Percentiles rank a stretch among this genome's conserved stretches.
Evolutionary conservation across 92 coral and sea anemone species (phyloP).

Genomic region (Palythoa caribaeorum): DNA sequence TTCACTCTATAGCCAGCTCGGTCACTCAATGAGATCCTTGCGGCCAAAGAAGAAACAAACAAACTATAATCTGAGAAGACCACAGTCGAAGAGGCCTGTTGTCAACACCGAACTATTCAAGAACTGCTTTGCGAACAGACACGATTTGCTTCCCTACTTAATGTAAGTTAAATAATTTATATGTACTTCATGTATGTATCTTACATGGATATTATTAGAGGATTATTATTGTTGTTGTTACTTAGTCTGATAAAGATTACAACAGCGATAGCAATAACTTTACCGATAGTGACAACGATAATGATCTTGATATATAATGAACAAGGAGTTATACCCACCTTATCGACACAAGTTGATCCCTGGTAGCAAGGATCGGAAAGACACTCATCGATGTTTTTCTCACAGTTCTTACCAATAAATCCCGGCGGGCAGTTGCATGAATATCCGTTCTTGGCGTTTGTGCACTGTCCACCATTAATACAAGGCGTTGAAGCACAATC

Average conservation of each 20-base stretch:
- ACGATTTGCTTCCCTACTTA: too few species aligned
- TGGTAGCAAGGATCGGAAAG: slow-evolving; percentile 83
- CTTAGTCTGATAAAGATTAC: background rate
- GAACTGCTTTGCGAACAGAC: too few species aligned
- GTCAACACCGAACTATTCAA: too few species aligned
- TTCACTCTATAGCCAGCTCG: too few species aligned
- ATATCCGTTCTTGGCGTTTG: slow-evolving; percentile 84
- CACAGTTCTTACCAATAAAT: slow-evolving; percentile 74
- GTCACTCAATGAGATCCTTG: too few species aligned
- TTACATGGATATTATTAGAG: too few species aligned
- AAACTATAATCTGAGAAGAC: too few species aligned
- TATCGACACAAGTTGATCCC: slow-evolving; percentile 84
- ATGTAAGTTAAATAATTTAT: background rate
- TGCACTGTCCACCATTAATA: slow-evolving; percentile 70
- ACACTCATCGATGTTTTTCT: slow-evolving; percentile 79
- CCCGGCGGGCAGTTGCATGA: slow-evolving; percentile 80
- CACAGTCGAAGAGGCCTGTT: too few species aligned
- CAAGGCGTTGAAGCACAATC: slow-evolving; percentile 85
- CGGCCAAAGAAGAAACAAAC: too few species aligned
- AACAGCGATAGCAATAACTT: background rate
- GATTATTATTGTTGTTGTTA: too few species aligned
- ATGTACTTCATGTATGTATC: background rate
- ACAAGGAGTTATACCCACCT: slow-evolving; percentile 51
- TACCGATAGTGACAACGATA: background rate
- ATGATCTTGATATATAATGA: background rate